phyloP scores from a whole-genome alignment of 2,113 vertebrate genomes.

The Zosterops japonicus region DNA sequence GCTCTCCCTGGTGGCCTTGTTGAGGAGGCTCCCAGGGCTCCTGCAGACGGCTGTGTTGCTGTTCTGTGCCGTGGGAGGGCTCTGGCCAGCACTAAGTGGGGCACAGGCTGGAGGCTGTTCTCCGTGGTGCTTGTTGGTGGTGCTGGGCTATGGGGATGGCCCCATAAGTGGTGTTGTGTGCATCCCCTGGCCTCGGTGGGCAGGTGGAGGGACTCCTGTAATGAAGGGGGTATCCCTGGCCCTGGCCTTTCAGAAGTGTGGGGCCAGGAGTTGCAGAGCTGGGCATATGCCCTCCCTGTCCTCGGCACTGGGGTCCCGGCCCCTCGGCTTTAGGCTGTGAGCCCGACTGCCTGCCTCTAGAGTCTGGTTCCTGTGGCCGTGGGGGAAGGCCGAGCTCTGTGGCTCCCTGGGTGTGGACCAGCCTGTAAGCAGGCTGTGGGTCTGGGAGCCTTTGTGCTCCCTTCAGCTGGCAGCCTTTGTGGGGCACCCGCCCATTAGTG shows the following conservation, averaged over 20 bases:
- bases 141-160: neutral
- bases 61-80: accelerated
- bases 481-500: accelerated
- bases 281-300: too few relatives aligned
- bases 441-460: neutral
- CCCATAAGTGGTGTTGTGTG: neutral
- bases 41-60: neutral
- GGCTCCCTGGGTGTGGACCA: neutral
- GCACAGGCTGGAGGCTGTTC: neutral
- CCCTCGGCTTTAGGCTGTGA: accelerated
- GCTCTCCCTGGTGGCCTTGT: neutral
- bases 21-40: neutral
- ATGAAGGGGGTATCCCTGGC: neutral
- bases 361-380: neutral
- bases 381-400: neutral
- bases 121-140: neutral
- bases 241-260: neutral
- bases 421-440: neutral
- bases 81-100: neutral
- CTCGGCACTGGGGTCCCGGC: accelerated
- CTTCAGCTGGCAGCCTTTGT: neutral
- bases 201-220: neutral
- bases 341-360: neutral
- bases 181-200: neutral
- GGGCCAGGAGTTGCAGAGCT: neutral